Evolutionary conservation across 2,797 vertebrate species (phyloP).

Genomic region (Erpetoichthys calabaricus): DNA sequence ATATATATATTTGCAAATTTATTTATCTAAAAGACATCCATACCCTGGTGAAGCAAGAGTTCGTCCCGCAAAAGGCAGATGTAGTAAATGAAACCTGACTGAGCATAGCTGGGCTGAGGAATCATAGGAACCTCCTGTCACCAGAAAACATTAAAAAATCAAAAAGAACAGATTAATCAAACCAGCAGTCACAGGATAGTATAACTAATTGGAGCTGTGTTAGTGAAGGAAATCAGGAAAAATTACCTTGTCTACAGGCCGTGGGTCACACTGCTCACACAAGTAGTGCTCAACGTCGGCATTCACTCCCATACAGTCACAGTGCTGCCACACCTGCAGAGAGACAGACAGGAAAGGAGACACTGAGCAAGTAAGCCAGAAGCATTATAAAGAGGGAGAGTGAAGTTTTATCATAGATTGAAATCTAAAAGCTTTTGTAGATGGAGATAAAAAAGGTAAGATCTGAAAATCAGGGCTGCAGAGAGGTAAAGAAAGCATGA

Average conservation of each 20-base stretch:
- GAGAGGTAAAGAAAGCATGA: too few species aligned
- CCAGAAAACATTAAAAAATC: neutral
- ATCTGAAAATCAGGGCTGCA: too few species aligned
- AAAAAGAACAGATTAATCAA: neutral
- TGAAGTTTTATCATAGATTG: neutral
- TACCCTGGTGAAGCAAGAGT: constrained; percentile 90
- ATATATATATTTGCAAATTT: too few species aligned
- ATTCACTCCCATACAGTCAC: constrained; percentile 89
- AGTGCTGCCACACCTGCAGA: constrained; percentile 94
- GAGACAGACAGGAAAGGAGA: constrained; percentile 3
- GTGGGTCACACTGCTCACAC: constrained; percentile 88
- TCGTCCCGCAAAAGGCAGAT: constrained; percentile 90
- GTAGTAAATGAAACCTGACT: constrained; percentile 91
- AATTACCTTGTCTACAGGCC: constrained; percentile 73
- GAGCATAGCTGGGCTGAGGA: constrained; percentile 87
- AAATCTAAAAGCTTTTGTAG: neutral
- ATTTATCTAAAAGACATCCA: neutral
- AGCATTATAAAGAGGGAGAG: neutral
- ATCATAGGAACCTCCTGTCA: constrained; percentile 92
- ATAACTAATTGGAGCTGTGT: too few species aligned
- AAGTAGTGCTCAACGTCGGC: constrained; percentile 89
- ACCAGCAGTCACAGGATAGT: neutral
- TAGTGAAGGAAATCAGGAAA: too few species aligned
- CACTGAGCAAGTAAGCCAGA: constrained; percentile 2
- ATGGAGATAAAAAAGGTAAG: neutral